Percentiles rank a stretch among this genome's conserved stretches.
phyloP scores from a whole-genome alignment of 2,888 invertebrate species.

The Ochlodes sylvanus region DNA sequence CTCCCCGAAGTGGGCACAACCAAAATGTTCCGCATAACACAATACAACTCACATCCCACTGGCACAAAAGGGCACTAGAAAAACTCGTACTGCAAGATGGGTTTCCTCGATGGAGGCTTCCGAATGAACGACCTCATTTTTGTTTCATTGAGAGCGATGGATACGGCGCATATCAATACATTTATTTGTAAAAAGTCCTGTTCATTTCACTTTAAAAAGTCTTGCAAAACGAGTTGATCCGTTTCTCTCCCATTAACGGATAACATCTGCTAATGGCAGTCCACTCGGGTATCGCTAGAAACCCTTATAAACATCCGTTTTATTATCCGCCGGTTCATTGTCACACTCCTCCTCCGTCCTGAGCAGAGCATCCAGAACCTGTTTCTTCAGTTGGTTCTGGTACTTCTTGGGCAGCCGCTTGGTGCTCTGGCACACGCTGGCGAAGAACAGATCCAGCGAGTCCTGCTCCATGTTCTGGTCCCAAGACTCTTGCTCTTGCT shows the following conservation, averaged over 20 bases:
- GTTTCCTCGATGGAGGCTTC: neutral
- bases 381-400: slow-evolving; percentile 65
- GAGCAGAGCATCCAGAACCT: slow-evolving; percentile 69
- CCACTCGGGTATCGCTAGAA: slow-evolving; percentile 17
- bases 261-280: neutral
- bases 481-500: slow-evolving; percentile 58
- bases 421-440: slow-evolving; percentile 75
- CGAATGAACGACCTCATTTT: neutral
- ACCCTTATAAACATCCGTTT: slow-evolving; percentile 39
- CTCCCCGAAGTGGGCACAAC: neutral
- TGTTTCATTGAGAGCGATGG: neutral
- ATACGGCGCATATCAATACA: neutral
- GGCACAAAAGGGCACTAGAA: neutral
- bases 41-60: slow-evolving; percentile 16
- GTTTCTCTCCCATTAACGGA: neutral
- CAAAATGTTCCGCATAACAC: slow-evolving; percentile 10
- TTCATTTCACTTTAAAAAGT: neutral
- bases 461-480: slow-evolving; percentile 59
- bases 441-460: slow-evolving; percentile 75
- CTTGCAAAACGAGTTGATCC: neutral
- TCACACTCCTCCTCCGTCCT: slow-evolving; percentile 69
- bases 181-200: neutral
- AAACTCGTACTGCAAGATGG: slow-evolving; percentile 8
- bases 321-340: slow-evolving; percentile 48
- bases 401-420: slow-evolving; percentile 63